Base-by-base conservation (phyloP, 1,140 invertebrate species). In the Penaeus chinensis region DNA sequence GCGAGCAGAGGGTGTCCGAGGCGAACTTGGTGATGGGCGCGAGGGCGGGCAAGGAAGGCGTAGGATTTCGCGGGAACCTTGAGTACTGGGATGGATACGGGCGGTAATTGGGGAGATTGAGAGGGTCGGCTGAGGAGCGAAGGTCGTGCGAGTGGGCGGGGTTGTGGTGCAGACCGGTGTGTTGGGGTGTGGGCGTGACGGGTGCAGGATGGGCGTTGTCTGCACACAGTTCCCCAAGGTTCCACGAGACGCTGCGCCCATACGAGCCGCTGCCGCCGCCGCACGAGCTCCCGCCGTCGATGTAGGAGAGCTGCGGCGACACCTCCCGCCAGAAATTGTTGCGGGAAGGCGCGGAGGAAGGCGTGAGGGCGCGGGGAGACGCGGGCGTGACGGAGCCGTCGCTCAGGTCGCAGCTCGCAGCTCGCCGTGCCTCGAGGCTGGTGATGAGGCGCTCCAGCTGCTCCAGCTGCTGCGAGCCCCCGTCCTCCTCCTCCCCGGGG, bases 291-390 rank as follows among this genome's bases (percentile, higher is more conserved):
- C 85, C 82, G 60, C 84, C 89, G 84, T 92, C 91, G 78, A 92
- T 92, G 89, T 91, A 92, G 47, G 90, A 87, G 32, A 91, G 90
- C 84, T 91, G 91, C 37, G 91, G 91, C 4, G 90, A 91, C 20
- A 92, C 91, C 76, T 91, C 90, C 16, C 89, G 86, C 91, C 91
- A 92, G 85, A 91, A 92, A 85, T 92, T 88, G 76, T 66, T 69
- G 63, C 82, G 87, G 65, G 74, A 42, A 10, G 74, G 82, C 24
- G 66, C 65, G 22, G 87, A 88, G 47, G 32, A 61, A 42, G 87
- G 87, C 62, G 87, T 88, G 77, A 84, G 87, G 76, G 82, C 82
- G 42, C 80, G 87, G 24, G 87, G 87, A 63, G 87, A 69, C 2
- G 76, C 78, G 63, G 82, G 82, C 42, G 87, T 88, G 63, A 76